A percentile compares a stretch with the other conserved stretches of the same genome.
Conservation (phyloP, 2,888 invertebrate species). For the Drosophila longiperda region DNA sequence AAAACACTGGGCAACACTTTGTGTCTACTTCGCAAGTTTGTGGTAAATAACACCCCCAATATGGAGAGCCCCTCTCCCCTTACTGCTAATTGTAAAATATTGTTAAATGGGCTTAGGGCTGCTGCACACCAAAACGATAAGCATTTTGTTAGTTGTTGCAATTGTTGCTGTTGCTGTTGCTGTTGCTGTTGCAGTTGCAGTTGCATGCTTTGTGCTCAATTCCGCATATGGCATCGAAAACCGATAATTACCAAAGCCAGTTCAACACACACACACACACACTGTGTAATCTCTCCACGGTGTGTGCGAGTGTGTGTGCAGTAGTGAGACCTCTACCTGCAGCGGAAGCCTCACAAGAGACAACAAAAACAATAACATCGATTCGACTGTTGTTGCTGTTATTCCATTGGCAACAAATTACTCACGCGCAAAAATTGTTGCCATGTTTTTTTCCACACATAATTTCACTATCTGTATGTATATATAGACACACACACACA, state of each 20-base stretch:
- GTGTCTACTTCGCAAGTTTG: conserved; percentile 75
- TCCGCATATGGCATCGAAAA: conserved; percentile 81
- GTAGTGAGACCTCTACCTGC: conserved; percentile 67
- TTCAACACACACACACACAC: conserved; percentile 19
- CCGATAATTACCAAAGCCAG: conserved; percentile 78
- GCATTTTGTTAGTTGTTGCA: conserved; percentile 29
- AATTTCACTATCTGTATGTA: conserved; percentile 64
- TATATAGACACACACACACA: neutral
- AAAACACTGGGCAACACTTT: conserved; percentile 43
- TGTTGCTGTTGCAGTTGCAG: conserved; percentile 37
- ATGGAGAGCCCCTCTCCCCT: neutral
- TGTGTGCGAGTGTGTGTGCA: conserved; percentile 10
- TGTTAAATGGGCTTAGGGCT: conserved; percentile 62
- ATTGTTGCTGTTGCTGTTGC: conserved; percentile 20
- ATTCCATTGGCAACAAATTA: conserved; percentile 70
- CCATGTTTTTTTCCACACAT: conserved; percentile 64
- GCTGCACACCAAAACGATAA: conserved; percentile 44
- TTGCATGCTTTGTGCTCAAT: conserved; percentile 58
- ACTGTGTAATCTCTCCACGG: conserved; percentile 39
- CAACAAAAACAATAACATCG: conserved; percentile 46
- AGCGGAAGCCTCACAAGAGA: conserved; percentile 75
- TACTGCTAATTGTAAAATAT: neutral
- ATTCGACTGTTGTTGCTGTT: conserved; percentile 23
- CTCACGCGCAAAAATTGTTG: conserved; percentile 79
- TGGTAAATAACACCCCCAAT: conserved; percentile 61